A percentile compares a stretch with the other conserved stretches of the same genome.
phyloP scores from a whole-genome alignment of 2,888 invertebrate species.

The Bugulina stolonifera region DNA sequence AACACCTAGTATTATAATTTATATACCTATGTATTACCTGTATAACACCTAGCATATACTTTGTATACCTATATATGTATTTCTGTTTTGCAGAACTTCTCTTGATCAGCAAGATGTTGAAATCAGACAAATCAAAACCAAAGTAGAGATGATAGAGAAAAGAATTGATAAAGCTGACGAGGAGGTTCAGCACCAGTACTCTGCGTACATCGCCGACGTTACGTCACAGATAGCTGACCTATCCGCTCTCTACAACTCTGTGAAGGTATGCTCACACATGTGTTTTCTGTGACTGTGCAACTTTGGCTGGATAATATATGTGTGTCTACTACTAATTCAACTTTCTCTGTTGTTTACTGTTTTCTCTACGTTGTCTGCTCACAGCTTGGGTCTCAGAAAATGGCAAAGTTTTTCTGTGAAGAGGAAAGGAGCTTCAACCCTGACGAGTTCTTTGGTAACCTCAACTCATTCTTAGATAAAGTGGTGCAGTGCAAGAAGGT shows the following conservation, averaged over 20 bases:
- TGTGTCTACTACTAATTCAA: no score
- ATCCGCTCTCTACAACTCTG: not conserved
- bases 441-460: slow-evolving; percentile 86
- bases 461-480: slow-evolving; percentile 75
- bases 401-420: slow-evolving; percentile 91
- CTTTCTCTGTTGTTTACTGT: no score
- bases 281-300: no score
- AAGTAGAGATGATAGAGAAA: slow-evolving; percentile 71
- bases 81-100: slow-evolving; percentile 64
- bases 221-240: not conserved
- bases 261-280: slow-evolving; percentile 14
- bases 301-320: no score
- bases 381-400: slow-evolving; percentile 55
- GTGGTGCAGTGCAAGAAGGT: slow-evolving; percentile 53
- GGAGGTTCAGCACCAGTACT: slow-evolving; percentile 82
- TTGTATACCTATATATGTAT: no score
- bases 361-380: no score
- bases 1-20: no score
- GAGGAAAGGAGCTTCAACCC: slow-evolving; percentile 80
- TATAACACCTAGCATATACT: no score
- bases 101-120: slow-evolving; percentile 83
- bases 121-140: slow-evolving; percentile 70
- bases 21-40: no score
- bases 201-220: slow-evolving; percentile 72
- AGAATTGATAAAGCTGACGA: slow-evolving; percentile 72